phyloP scores from a whole-genome alignment of 2,113 vertebrate genomes.

The Proteles cristata region DNA sequence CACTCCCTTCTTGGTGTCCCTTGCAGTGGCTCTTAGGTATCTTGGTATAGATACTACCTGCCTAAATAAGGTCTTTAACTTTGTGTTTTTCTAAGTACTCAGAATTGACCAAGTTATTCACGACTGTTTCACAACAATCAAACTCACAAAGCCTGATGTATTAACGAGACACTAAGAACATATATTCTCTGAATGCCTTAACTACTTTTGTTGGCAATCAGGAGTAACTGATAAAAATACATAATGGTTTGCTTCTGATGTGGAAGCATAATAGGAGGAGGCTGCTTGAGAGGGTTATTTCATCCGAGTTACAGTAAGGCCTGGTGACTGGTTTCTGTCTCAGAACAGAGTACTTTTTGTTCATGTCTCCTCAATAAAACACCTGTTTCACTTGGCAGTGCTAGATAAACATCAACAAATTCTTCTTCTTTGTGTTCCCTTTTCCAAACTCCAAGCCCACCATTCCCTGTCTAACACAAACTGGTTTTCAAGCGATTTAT shows the following conservation, averaged over 20 bases:
- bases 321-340: background rate
- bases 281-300: background rate
- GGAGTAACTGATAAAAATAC: background rate
- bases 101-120: background rate
- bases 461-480: background rate
- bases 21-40: background rate
- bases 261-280: background rate
- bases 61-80: background rate
- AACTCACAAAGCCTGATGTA: background rate
- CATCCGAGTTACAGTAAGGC: background rate
- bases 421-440: background rate
- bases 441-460: background rate
- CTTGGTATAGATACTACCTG: background rate
- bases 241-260: background rate
- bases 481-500: constrained; percentile 7
- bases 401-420: background rate
- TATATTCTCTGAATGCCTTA: background rate
- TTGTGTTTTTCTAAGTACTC: background rate
- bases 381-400: background rate
- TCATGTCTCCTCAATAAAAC: background rate
- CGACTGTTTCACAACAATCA: background rate
- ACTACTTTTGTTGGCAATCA: background rate
- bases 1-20: background rate
- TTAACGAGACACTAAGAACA: background rate
- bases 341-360: background rate